Evolutionary conservation across 2,113 vertebrate genomes (phyloP), one percentile per base, ranked within the genome.

Genomic region (Albula goreensis): DNA sequence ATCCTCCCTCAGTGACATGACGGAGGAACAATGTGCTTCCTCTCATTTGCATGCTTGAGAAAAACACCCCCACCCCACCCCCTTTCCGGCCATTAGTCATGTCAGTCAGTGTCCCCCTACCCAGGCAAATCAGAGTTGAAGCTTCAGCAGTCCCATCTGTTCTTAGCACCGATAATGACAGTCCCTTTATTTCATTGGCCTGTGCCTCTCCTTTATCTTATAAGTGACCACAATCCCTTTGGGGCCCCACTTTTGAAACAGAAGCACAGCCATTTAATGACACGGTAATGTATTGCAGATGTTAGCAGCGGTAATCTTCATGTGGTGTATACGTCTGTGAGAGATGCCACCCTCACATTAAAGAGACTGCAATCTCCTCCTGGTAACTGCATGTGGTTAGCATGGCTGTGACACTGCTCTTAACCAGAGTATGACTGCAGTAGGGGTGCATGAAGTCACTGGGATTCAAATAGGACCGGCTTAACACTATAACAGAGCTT

Each of bases 211-310:
- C 19, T 66, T 66, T 4, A 66, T 66, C 15, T 22, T 19, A 66
- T 66, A 91, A 92, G 83, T 84, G 82, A 88, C 88, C 51, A 87
- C 89, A 92, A 92, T 93, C 92, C 92, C 60, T 83, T 80, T 86
- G 85, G 86, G 89, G 88, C 86, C 90, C 90, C 88, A 83, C 88
- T 88, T 91, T 89, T 63, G 89, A 93, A 92, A 92, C 91, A 91
- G 87, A n/a, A 79, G 85, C 87, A 60, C 12, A 93, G 88, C 90
- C 91, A 89, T 90, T 90, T 90, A 86, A 87, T 91, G 80, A 88
- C 88, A 89, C 49, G n/a, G 85, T 93, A 92, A 94, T 92, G 90
- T 92, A 91, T 88, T 90, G 91, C 89, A 84, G 78, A 90, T 92
- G 93, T 91, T 93, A 92, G 88, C 86, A 10, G 50, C 83, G 87